Percentiles rank a stretch among this genome's conserved stretches.
These are phyloP conservation scores for Sylvilagus bachmani DNA, from an alignment of 2,113 vertebrate genomes.

Conservation along the genomic window DNA sequence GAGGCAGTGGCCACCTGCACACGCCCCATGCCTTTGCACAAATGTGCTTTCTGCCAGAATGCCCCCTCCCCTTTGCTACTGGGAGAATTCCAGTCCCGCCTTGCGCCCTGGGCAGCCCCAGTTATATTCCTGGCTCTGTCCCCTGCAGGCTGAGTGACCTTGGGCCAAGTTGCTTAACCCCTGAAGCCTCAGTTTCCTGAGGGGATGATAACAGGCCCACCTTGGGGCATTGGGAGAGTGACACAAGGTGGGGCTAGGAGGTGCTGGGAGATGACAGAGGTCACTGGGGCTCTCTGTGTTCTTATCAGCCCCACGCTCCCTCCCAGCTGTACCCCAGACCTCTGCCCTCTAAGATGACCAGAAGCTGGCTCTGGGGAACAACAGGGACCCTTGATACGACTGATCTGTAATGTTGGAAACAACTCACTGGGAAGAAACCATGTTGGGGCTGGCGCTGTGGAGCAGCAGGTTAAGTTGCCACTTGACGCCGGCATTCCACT, in stretches of 20 bases:
- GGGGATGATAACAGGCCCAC: not conserved
- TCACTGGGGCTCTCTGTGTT: not conserved
- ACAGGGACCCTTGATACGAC: not conserved
- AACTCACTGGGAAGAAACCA: too few species aligned
- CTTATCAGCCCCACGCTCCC: not conserved
- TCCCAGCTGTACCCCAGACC: not conserved
- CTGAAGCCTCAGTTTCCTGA: not conserved
- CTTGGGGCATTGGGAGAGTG: not conserved
- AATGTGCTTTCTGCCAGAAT: not conserved
- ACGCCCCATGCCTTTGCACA: constrained; percentile 15
- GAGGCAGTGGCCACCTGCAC: constrained; percentile 25
- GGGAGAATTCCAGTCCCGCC: not conserved
- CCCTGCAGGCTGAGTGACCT: not conserved
- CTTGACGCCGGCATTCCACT: too few species aligned
- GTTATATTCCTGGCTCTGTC: not conserved
- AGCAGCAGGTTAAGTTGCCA: too few species aligned
- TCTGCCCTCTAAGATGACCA: not conserved
- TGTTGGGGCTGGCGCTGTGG: too few species aligned
- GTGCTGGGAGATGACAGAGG: not conserved
- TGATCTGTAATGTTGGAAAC: too few species aligned
- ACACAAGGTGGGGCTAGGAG: not conserved
- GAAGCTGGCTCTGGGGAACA: not conserved
- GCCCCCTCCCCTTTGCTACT: not conserved
- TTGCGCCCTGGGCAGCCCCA: not conserved
- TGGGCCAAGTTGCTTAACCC: not conserved